Evolutionary conservation across 2,113 vertebrate genomes (phyloP).

Genomic region (Perca fluviatilis): DNA sequence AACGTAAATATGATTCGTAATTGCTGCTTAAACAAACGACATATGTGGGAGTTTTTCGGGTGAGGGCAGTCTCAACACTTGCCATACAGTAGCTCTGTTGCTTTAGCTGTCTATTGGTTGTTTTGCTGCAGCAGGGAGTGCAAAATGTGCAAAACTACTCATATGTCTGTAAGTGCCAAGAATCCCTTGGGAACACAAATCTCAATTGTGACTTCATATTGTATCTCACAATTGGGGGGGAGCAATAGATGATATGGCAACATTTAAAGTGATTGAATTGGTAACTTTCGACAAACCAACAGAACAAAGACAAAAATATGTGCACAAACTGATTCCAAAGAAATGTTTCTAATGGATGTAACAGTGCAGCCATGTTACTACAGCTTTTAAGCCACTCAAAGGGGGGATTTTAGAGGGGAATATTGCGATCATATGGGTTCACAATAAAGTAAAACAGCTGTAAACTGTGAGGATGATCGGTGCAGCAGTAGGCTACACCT

Average conservation of each 20-base stretch:
- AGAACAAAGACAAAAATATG: too few relatives aligned
- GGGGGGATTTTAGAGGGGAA: not conserved
- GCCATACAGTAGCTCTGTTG: too few relatives aligned
- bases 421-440: not conserved
- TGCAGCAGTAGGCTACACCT: not conserved
- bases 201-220: not conserved
- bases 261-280: not conserved
- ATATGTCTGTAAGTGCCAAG: too few relatives aligned
- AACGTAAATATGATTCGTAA: too few relatives aligned
- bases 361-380: not conserved
- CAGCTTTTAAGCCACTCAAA: not conserved
- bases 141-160: too few relatives aligned
- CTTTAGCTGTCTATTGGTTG: too few relatives aligned
- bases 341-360: not conserved
- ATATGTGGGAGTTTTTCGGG: too few relatives aligned
- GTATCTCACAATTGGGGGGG: not conserved
- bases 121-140: too few relatives aligned
- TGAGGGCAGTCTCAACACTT: too few relatives aligned
- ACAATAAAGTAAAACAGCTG: not conserved
- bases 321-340: too few relatives aligned
- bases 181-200: too few relatives aligned
- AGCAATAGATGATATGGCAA: not conserved
- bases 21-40: too few relatives aligned
- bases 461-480: not conserved
- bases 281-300: not conserved